These are phyloP conservation scores for Osmerus eperlanus DNA, from an alignment of 2,113 vertebrate genomes.

Conservation along the genomic window DNA sequence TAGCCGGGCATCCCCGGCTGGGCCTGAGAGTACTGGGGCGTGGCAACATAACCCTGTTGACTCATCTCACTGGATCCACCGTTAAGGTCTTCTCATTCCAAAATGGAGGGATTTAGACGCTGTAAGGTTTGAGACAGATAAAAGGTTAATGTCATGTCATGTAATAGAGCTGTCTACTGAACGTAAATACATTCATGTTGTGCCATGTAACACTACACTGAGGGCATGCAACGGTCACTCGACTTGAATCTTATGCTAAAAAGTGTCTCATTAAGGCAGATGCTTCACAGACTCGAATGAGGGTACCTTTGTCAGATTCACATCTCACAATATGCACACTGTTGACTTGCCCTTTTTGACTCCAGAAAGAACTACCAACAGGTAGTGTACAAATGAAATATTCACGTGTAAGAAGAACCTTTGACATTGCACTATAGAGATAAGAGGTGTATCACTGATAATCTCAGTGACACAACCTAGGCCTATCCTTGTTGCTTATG, in stretches of 20 bases:
- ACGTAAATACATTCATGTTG: neutral
- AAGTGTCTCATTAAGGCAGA: too few species aligned
- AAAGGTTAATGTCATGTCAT: too few species aligned
- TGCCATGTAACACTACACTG: too few species aligned
- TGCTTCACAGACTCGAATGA: too few species aligned
- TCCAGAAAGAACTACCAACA: neutral
- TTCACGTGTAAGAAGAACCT: conserved; percentile 54
- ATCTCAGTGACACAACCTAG: conserved; percentile 12
- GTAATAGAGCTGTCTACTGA: too few species aligned
- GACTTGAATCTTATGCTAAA: too few species aligned
- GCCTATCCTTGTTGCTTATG: too few species aligned
- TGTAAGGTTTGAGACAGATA: neutral
- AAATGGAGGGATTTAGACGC: conserved; percentile 11
- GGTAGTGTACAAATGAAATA: conserved; percentile 36
- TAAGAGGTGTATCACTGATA: conserved; percentile 37
- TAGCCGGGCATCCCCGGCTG: conserved; percentile 87
- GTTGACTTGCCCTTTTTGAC: neutral
- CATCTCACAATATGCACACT: neutral
- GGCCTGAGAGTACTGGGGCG: conserved; percentile 88
- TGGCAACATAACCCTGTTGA: conserved; percentile 91
- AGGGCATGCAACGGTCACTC: too few species aligned
- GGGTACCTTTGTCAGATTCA: too few species aligned
- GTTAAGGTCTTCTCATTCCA: conserved; percentile 69
- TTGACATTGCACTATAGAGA: conserved; percentile 53
- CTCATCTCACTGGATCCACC: conserved; percentile 76